phyloP scores from a whole-genome alignment of 2,113 vertebrate species.

The Pituophis catenifer region DNA sequence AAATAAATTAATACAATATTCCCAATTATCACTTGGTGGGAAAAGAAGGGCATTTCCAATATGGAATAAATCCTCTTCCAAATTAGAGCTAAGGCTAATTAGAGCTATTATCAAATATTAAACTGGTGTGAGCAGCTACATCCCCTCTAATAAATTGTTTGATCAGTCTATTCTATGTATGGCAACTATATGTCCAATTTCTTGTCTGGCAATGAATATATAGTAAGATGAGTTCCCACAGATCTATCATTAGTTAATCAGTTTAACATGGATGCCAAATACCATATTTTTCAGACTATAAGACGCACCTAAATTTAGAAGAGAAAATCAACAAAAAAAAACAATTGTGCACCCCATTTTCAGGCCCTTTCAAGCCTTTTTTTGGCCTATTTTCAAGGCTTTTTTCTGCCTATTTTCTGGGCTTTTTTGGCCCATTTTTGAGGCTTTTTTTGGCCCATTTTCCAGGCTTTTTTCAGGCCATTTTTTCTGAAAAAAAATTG shows the following conservation, averaged over 20 bases:
- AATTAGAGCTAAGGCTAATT: not conserved
- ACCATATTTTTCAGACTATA: no score
- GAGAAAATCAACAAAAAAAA: no score
- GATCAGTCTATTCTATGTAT: not conserved
- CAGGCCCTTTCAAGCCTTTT: no score
- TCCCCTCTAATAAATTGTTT: not conserved
- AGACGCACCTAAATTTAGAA: no score
- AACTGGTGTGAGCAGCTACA: not conserved
- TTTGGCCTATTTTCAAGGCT: no score
- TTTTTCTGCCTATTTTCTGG: no score
- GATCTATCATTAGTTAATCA: not conserved
- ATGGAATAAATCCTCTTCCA: not conserved
- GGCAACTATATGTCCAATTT: not conserved
- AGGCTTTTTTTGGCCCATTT: no score
- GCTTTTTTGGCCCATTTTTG: no score
- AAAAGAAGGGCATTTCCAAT: not conserved
- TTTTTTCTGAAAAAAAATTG: no score
- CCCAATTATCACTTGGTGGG: not conserved
- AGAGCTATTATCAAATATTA: not conserved
- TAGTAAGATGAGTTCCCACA: not conserved
- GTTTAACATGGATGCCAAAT: not conserved
- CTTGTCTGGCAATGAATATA: not conserved
- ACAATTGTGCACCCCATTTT: no score
- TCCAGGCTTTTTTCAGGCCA: no score
- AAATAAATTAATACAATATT: not conserved